A percentile compares a stretch with the other conserved stretches of the same genome.
phyloP scores from a whole-genome alignment of 2,888 invertebrate genomes.

The Phytoseiulus persimilis region DNA sequence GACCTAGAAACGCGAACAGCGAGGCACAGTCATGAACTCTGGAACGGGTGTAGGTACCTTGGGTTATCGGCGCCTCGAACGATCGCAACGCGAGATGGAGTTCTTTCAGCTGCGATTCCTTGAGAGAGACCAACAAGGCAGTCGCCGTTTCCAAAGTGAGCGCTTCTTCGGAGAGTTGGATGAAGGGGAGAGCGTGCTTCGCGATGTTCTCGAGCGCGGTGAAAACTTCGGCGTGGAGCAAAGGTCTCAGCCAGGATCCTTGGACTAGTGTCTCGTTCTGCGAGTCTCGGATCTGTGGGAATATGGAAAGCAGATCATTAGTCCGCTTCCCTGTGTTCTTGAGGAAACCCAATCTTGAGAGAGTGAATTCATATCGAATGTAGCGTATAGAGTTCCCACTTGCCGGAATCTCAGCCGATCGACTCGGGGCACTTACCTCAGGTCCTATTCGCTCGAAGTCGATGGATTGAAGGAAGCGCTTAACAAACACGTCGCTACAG shows the following conservation, averaged over 20 bases:
- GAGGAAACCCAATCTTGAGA: too few species aligned
- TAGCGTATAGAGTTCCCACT: too few species aligned
- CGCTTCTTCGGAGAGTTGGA: constrained; percentile 14
- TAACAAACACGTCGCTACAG: neutral
- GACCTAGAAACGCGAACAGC: neutral
- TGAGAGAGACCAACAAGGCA: constrained; percentile 24
- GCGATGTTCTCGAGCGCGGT: neutral
- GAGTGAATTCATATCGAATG: too few species aligned
- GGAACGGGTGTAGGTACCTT: neutral
- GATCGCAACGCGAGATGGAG: neutral
- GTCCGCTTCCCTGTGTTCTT: too few species aligned
- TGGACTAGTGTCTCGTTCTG: neutral
- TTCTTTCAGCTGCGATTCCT: neutral
- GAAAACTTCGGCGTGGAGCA: neutral
- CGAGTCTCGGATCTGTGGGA: neutral
- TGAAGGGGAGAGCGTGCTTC: constrained; percentile 11
- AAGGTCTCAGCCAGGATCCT: neutral
- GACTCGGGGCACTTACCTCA: neutral
- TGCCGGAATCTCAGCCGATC: too few species aligned
- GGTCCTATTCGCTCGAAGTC: neutral
- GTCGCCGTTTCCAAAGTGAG: constrained; percentile 17
- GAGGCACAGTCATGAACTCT: too few species aligned
- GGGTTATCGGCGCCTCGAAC: neutral
- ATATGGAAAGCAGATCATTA: neutral
- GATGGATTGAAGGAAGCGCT: neutral